These are phyloP conservation scores for Borostomias antarcticus DNA, from an alignment of 2,797 vertebrate genomes.

Conservation along the genomic window DNA sequence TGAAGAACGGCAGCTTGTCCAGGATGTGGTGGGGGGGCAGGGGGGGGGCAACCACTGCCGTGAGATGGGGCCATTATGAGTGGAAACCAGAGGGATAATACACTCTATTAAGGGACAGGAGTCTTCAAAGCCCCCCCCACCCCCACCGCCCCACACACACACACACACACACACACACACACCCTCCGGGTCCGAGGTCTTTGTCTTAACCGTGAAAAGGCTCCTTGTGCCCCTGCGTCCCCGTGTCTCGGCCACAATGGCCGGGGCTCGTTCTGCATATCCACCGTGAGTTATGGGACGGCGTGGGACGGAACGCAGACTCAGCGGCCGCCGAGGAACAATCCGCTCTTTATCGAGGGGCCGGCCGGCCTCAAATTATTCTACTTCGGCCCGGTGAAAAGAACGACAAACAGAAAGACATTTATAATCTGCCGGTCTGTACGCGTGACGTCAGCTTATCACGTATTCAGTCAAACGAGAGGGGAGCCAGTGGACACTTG, in stretches of 20 bases:
- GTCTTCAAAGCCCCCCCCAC: slow-evolving; percentile 68
- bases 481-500: slow-evolving; percentile 14
- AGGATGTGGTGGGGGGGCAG: background rate
- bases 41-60: slow-evolving; percentile 57
- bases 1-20: slow-evolving; percentile 76
- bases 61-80: slow-evolving; percentile 71
- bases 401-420: background rate
- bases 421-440: slow-evolving; percentile 25
- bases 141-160: too few species aligned
- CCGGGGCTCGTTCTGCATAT: slow-evolving; percentile 62
- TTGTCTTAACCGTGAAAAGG: slow-evolving; percentile 72
- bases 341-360: too few species aligned
- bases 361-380: slow-evolving; percentile 44
- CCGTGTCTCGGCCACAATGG: slow-evolving; percentile 58
- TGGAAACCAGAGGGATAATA: slow-evolving; percentile 61
- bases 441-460: slow-evolving; percentile 25
- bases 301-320: slow-evolving; percentile 41
- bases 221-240: slow-evolving; percentile 67
- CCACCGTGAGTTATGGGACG: slow-evolving; percentile 52
- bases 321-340: background rate
- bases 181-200: slow-evolving; percentile 46
- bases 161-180: too few species aligned
- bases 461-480: slow-evolving; percentile 44
- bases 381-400: slow-evolving; percentile 39
- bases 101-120: slow-evolving; percentile 69